These are phyloP conservation scores for Alentia gelatinosa DNA, from an alignment of 2,888 invertebrate genomes.

Conservation along the genomic window DNA sequence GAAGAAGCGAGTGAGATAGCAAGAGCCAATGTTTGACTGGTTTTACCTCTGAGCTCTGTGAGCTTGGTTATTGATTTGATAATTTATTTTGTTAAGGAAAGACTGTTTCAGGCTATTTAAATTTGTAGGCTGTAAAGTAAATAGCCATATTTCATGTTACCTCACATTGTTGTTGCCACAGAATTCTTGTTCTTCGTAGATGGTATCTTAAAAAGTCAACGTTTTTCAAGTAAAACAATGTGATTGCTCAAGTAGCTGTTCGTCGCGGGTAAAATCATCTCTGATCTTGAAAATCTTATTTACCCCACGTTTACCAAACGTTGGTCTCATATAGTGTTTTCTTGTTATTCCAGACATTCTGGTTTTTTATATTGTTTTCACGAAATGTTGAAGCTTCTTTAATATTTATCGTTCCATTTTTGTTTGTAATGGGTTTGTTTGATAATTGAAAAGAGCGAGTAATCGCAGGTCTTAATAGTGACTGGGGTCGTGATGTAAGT, in stretches of 20 bases:
- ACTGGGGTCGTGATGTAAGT: no score
- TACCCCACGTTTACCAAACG: background rate
- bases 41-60: background rate
- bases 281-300: background rate
- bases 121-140: background rate
- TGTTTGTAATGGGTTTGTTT: no score
- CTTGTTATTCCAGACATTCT: background rate
- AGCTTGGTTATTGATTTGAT: background rate
- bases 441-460: no score
- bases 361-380: no score
- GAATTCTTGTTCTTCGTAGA: background rate
- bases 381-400: no score
- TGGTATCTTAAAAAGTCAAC: background rate
- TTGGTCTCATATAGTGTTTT: background rate
- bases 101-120: background rate
- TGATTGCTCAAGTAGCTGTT: background rate
- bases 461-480: no score
- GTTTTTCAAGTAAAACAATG: background rate
- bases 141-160: background rate
- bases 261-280: background rate
- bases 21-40: background rate
- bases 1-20: constrained; percentile 16
- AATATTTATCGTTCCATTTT: no score
- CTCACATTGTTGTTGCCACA: background rate
- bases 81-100: background rate